Base-by-base conservation (phyloP, 2,113 vertebrate genomes). In the Porphyrio hochstetteri region DNA sequence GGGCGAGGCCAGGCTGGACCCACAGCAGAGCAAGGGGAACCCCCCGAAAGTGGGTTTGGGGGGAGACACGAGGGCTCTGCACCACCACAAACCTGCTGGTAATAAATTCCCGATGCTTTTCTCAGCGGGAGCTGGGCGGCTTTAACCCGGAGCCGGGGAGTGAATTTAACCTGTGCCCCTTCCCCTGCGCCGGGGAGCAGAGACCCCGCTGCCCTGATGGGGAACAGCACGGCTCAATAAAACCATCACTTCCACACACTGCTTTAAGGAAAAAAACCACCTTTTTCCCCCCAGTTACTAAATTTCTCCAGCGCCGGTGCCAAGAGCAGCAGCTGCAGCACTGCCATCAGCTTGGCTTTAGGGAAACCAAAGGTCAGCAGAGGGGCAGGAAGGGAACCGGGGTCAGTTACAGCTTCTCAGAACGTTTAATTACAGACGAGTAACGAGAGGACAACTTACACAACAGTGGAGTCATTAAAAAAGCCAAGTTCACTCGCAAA, bases 331-430 rank as follows among this genome's bases (percentile, higher is more conserved):
- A 23, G 13, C 63, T 5, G 9, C 0, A 16, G 7, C 11, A 1
- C 13, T 0, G 46, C 6, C 55, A 10, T 2, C 1, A 2, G 8
- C 7, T 0, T 25, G 33, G 9, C 20, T 68, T 52, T 2, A 24
- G 52, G 52, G 15, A 10, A 10, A 52, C 9, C 19, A 10, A 21
- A 27, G 36, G 15, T 18, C 4, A 42, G 70, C 27, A 1, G 13
- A 33, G 55, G 48, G 44, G 55, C 44, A n/a, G 1, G 11, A 16
- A 29, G 42, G 36, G 74, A 21, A 5, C 29, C 10, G 16, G 31
- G 27, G 63, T 35, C 2, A 1, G 35, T 21, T 11, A 16, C 42
- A 3, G 61, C 27, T 67, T 31, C 60, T 27, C 42, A 23, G 18
- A 29, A 33, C 1, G 14, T 82, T 89, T 75, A 89, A 82, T 89